Base-by-base conservation (phyloP, 2,888 invertebrate species). In the Drosophila seclusa region DNA sequence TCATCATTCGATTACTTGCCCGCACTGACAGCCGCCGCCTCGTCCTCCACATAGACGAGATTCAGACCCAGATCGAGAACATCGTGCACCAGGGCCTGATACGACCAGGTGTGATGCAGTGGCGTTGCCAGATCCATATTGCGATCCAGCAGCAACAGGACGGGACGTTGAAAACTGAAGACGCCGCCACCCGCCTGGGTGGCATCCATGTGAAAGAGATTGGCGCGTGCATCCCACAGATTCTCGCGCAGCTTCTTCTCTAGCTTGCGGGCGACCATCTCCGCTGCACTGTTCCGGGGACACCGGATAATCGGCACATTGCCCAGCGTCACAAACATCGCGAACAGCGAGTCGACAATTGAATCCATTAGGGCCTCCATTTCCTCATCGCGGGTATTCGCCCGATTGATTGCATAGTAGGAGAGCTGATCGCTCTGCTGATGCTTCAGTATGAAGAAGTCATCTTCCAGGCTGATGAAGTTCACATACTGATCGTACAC, bases 71-170 rank as follows among this genome's bases (percentile, higher is more conserved):
- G 94, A 90, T 99, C 98, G 66, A 99, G 93, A 6, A 99, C 97
- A 94, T 99, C 99, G 93, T 99, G 99, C 31, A 98, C 96, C 63
- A 99, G 94, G 1, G 99, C 99, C 93, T 99, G 99, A 93, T 99
- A 99, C 0, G 99, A 99, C 99, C 99, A 99, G 0, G 99, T 99
- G 93, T 99, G 99, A 94, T 99, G 99, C 71, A 99, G 94, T 31
- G 99, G 99, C 49, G 99, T 99, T 2, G 99, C 99, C 95, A 99
- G 96, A 93, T 99, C 99, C 78, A 99, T 95, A 93, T 98, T 98
- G 71, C 99, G 95, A 93, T 99, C 99, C 65, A 99, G 94, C 71
- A 99, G 94, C 78, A 99, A 96, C 38, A 99, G 94, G 87, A 99
- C 94, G 0, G 99, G 99, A 55, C 99, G 94, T 89, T 99, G 98